phyloP scores from a whole-genome alignment of 2,888 invertebrate genomes.

The Dasysyrphus tricinctus region DNA sequence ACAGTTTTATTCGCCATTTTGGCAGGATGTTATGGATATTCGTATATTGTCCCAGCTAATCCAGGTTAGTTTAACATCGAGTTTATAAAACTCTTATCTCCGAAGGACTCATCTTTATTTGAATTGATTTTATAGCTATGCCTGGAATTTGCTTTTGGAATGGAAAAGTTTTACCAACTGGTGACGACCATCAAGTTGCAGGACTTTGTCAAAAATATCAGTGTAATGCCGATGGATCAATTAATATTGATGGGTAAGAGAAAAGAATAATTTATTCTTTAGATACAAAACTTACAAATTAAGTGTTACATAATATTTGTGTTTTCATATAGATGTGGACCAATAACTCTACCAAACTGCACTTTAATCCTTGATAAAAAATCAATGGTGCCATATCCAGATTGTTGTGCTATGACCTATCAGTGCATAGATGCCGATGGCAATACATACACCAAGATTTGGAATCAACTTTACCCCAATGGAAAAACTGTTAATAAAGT shows the following conservation, averaged over 20 bases:
- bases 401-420: conserved; percentile 78
- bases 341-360: conserved; percentile 74
- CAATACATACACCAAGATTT: conserved; percentile 55
- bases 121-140: not conserved
- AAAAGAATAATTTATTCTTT: not conserved
- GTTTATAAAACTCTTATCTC: too few relatives aligned
- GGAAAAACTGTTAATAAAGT: not conserved
- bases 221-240: conserved; percentile 77
- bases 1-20: conserved; percentile 34
- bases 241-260: conserved; percentile 77
- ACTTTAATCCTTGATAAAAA: conserved; percentile 71
- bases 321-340: conserved; percentile 75
- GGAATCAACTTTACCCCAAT: conserved; percentile 37
- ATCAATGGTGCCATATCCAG: conserved; percentile 76
- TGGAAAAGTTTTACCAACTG: conserved; percentile 75
- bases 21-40: conserved; percentile 54
- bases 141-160: conserved; percentile 7
- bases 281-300: not conserved
- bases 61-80: conserved; percentile 35
- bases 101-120: not conserved
- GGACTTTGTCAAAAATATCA: conserved; percentile 77
- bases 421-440: conserved; percentile 72
- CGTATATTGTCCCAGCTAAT: conserved; percentile 51
- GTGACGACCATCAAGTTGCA: conserved; percentile 75
- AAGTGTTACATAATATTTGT: not conserved